Conservation (phyloP, 1,140 invertebrate genomes). For the Hormaphis cornu region DNA sequence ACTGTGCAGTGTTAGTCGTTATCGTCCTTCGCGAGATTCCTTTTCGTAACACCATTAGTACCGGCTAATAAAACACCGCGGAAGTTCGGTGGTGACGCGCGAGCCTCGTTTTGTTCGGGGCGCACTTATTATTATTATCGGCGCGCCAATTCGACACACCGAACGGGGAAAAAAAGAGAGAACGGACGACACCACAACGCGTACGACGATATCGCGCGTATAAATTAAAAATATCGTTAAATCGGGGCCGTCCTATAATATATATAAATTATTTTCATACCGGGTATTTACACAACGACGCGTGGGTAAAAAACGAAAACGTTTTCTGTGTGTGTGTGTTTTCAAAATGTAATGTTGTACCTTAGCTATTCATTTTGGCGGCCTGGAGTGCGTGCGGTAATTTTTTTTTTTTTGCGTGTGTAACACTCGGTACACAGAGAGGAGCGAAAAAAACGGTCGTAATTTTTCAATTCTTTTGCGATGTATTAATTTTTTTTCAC, state of each 20-base stretch:
- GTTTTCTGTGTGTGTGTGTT: background rate
- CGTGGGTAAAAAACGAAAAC: background rate
- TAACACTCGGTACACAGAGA: constrained; percentile 24
- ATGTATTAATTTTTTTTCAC: constrained; percentile 9
- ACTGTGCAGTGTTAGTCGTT: constrained; percentile 16
- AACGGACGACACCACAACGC: too few relatives aligned
- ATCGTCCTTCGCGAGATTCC: constrained; percentile 18
- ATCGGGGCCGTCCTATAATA: too few relatives aligned
- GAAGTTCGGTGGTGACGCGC: background rate
- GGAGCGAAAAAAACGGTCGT: constrained; percentile 16
- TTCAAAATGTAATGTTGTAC: background rate
- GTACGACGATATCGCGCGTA: too few relatives aligned
- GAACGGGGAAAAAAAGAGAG: too few relatives aligned
- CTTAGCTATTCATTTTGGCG: constrained; percentile 31
- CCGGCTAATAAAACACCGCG: background rate
- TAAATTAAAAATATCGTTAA: too few relatives aligned
- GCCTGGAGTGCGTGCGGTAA: constrained; percentile 26
- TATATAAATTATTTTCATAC: too few relatives aligned
- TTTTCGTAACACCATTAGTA: constrained; percentile 25
- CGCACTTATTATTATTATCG: too few relatives aligned
- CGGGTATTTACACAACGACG: too few relatives aligned
- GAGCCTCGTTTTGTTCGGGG: too few relatives aligned
- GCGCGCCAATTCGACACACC: background rate
- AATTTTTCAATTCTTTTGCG: background rate
- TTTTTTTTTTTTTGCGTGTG: too few relatives aligned